Conservation (phyloP, 2,888 invertebrate species). For the Trimorus sp. region DNA sequence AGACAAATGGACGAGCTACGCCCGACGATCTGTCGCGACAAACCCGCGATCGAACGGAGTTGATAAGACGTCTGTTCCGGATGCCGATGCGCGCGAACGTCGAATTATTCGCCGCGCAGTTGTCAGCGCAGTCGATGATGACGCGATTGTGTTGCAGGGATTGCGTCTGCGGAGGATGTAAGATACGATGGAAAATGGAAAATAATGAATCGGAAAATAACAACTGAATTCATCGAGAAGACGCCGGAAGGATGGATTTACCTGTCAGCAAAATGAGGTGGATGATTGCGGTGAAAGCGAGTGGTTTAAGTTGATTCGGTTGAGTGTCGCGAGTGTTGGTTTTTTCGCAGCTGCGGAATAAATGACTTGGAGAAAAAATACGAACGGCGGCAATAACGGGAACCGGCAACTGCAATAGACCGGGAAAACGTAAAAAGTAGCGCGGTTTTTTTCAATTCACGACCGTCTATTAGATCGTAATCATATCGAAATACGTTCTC, state of each 20-base stretch:
- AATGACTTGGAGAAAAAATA: too few relatives aligned
- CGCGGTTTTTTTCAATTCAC: too few relatives aligned
- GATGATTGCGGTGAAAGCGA: not conserved
- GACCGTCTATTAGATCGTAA: too few relatives aligned
- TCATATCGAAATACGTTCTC: too few relatives aligned
- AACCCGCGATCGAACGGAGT: slow-evolving; percentile 8
- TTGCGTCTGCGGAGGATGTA: not conserved
- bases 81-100: not conserved
- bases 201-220: not conserved
- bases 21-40: not conserved
- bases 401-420: too few relatives aligned
- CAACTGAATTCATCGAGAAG: not conserved
- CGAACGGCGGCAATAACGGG: too few relatives aligned
- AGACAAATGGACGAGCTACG: slow-evolving; percentile 32
- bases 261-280: not conserved
- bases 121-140: slow-evolving; percentile 7
- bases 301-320: too few relatives aligned
- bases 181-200: not conserved
- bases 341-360: too few relatives aligned
- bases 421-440: too few relatives aligned
- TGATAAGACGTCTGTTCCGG: slow-evolving; percentile 22
- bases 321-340: too few relatives aligned
- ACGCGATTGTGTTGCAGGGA: not conserved
- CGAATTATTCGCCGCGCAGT: slow-evolving; percentile 8
- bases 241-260: not conserved